Base-by-base conservation (phyloP, 2,113 vertebrate species). In the Grantiella picta region DNA sequence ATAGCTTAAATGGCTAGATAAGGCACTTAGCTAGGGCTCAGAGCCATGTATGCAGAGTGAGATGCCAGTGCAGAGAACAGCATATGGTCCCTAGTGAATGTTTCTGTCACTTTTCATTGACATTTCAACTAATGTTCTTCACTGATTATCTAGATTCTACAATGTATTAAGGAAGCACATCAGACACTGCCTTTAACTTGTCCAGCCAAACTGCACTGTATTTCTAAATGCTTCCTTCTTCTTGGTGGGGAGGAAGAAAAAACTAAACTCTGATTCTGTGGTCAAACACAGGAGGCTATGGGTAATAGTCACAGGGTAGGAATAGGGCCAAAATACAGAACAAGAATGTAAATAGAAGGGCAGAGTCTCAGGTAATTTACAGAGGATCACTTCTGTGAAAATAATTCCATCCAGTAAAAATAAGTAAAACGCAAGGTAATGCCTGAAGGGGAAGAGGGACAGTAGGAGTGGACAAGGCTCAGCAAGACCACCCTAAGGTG, bases 1-100 rank as follows among this genome's bases (percentile, higher is more conserved):
- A 76, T 87, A 82, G 65, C 64, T 95, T 92, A 79, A 92, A 68
- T 24, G 89, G 73, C 49, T 40, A 90, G 89, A 94, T 78, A 94
- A 92, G 57, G 47, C 60, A 42, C 57, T 92, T 75, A 86, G 38
- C 84, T 49, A 64, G 69, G 73, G 89, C 87, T 91, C 73, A 38
- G 50, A 40, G 25, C 36, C n/a, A 36, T 4, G 17, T 12, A 49
- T 27, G 49, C n/a, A 85, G 82, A 87, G 20, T 3, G 61, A 92
- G 53, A 50, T 70, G 77, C 4, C 73, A 82, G 69, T 29, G n/a
- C 23, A 59, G 69, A 64, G 89, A 86, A 60, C 12, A 56, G 61
- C 57, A 45, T 38, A 33, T 12, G 44, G 53, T 68, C 77, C 66
- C 47, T 9, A 38, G 53, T 9, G 42, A 91, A 63, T 31, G 53